Percentiles rank a stretch among this genome's conserved stretches.
Conservation (phyloP, 2,113 vertebrate genomes). For the Puffinus mauretanicus region DNA sequence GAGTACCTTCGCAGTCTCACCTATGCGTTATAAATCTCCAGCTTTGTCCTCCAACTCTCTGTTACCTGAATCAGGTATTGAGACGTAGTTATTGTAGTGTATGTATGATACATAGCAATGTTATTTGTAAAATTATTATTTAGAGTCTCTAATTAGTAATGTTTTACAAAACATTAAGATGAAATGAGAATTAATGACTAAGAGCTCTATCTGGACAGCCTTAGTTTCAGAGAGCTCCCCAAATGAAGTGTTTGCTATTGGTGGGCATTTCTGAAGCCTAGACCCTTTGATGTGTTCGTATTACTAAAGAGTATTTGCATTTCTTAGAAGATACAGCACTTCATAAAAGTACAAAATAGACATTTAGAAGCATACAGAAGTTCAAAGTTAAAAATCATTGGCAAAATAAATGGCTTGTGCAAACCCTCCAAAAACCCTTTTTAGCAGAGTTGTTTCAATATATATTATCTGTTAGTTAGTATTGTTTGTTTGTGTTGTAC, state of each 20-base stretch:
- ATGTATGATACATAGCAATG: not conserved
- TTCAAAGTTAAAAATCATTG: not conserved
- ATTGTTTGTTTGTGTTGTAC: not conserved
- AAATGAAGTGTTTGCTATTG: not conserved
- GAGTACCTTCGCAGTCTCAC: not conserved
- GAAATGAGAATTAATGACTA: not conserved
- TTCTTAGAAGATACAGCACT: not conserved
- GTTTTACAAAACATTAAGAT: not conserved
- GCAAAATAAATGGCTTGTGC: not conserved
- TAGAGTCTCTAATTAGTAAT: not conserved
- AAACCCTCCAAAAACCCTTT: not conserved
- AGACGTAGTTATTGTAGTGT: not conserved
- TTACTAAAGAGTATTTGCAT: not conserved
- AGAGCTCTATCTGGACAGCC: not conserved
- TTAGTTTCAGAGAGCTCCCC: not conserved
- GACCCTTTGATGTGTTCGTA: not conserved
- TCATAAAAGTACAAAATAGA: not conserved
- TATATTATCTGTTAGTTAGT: not conserved
- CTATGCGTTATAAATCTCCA: not conserved
- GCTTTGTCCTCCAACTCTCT: not conserved
- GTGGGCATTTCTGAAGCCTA: not conserved
- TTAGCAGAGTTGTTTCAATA: not conserved
- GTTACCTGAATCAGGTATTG: not conserved
- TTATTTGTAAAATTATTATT: not conserved
- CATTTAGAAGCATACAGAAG: not conserved